phyloP scores from a whole-genome alignment of 2,888 invertebrate species.

The Epinotia ramella region DNA sequence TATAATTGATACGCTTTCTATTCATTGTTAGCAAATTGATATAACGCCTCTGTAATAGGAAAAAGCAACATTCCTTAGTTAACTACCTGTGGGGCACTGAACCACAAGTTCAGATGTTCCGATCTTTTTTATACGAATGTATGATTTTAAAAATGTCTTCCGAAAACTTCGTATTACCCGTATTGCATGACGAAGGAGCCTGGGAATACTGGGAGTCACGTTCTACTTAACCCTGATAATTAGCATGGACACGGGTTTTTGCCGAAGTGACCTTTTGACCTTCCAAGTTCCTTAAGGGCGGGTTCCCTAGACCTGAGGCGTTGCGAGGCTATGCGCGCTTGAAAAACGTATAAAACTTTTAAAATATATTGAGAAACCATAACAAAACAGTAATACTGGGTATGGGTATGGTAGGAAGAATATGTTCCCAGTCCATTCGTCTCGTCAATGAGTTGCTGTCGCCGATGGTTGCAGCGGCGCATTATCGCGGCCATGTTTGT shows the following conservation, averaged over 20 bases:
- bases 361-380: slow-evolving; percentile 50
- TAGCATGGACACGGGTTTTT: not conserved
- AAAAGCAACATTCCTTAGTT: slow-evolving; percentile 41
- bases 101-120: not conserved
- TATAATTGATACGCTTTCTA: slow-evolving; percentile 45
- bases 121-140: not conserved
- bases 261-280: not conserved
- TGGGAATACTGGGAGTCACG: not conserved
- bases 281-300: no score
- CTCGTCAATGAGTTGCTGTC: slow-evolving; percentile 50
- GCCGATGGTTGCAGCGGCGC: slow-evolving; percentile 53
- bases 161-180: no score
- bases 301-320: not conserved
- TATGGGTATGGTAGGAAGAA: slow-evolving; percentile 45
- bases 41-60: slow-evolving; percentile 41
- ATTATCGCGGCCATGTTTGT: slow-evolving; percentile 53
- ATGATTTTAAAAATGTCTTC: not conserved
- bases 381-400: slow-evolving; percentile 21
- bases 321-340: not conserved
- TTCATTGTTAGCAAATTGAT: slow-evolving; percentile 43
- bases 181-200: not conserved
- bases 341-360: not conserved
- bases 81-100: slow-evolving; percentile 9
- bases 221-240: not conserved
- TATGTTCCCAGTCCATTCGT: slow-evolving; percentile 60